Evolutionary conservation across 2,113 vertebrate species (phyloP), one percentile per base, ranked within the genome.

Genomic region (Copsychus sechellarum): DNA sequence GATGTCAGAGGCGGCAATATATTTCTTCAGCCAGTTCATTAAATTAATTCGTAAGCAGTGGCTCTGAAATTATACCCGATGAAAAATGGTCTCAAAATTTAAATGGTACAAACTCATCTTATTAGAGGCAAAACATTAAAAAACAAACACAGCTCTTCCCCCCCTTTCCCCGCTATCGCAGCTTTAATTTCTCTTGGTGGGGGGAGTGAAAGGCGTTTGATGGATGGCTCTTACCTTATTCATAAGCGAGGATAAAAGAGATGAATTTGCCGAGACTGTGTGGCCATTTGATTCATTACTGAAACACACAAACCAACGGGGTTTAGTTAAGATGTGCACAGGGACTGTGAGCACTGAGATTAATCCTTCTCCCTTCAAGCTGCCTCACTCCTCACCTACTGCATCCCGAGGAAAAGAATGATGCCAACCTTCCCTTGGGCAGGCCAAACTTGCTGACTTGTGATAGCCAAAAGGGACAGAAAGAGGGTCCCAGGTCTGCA

Each of bases 51-150:
- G 98, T 98, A 99, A 99, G 99, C 98, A 98, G 98, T 98, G 98
- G 98, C 98, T 98, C 98, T 98, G 98, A 99, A 99, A 99, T 99
- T 99, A 99, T 98, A 98, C 98, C 92, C 97, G 98, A 98, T 99
- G 99, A 99, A 99, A 99, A 99, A 99, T 99, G 98, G 98, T 98
- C 98, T 99, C 99, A 99, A 99, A 99, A 99, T 99, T 99, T 99
- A 99, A 99, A 99, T 99, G 99, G 99, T 99, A 99, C 99, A 99
- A 99, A 99, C 99, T 99, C 99, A 99, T 99, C 99, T 99, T 99
- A 99, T 99, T 99, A 99, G 98, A 98, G 97, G 98, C 98, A 98
- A 99, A 99, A 99, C 99, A 99, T 99, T 99, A 99, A 99, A 99
- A 99, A 99, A 99, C 99, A 99, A 99, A 99, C 98, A 98, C 98